Conservation (phyloP, 2,797 vertebrate genomes). For the Enteromius viviparus region DNA sequence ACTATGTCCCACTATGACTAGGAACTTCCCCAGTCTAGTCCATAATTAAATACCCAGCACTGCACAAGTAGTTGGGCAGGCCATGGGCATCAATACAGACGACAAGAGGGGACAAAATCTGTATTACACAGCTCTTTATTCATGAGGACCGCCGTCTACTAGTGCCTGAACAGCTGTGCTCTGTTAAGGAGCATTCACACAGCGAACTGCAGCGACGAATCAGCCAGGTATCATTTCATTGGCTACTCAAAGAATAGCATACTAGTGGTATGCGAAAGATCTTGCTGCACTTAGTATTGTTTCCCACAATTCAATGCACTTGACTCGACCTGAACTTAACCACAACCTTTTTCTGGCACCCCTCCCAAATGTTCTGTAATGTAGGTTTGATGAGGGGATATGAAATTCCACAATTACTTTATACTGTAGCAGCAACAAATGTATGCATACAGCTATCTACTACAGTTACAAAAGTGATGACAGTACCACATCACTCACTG, state of each 20-base stretch:
- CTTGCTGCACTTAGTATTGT: not conserved
- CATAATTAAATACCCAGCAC: conserved; percentile 81
- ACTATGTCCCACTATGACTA: conserved; percentile 69
- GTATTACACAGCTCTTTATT: conserved; percentile 11
- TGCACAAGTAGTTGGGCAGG: conserved; percentile 61
- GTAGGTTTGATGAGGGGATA: too few species aligned
- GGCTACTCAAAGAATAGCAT: not conserved
- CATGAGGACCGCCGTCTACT: not conserved
- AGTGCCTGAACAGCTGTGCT: conserved; percentile 13
- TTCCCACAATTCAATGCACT: not conserved
- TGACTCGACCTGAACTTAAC: not conserved
- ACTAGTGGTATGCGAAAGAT: not conserved
- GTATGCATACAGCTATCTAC: too few species aligned
- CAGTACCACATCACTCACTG: too few species aligned
- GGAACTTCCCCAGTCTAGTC: conserved; percentile 72
- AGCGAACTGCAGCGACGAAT: not conserved
- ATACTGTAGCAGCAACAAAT: too few species aligned
- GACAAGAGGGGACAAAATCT: conserved; percentile 59
- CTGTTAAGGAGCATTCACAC: not conserved
- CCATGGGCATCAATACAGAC: conserved; percentile 68
- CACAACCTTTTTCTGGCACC: not conserved
- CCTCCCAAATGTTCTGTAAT: too few species aligned
- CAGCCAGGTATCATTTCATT: not conserved
- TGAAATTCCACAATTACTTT: too few species aligned
- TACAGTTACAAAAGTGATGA: too few species aligned